Evolutionary conservation across 2,797 vertebrate genomes (phyloP).

Genomic region (Onychomys leucogaster): DNA sequence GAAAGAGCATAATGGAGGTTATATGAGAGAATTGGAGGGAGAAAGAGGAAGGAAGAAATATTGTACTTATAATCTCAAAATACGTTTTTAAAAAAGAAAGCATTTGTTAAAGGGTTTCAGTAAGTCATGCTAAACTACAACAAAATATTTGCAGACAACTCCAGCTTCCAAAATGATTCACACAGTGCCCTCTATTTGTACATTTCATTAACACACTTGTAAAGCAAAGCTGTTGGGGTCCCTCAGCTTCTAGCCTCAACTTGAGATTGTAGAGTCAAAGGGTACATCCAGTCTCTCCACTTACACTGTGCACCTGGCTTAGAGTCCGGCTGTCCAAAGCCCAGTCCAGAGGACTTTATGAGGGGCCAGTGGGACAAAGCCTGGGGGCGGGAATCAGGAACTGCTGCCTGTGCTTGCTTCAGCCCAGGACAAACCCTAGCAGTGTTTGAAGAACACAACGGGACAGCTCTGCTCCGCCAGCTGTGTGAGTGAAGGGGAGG

Average conservation of each 20-base stretch:
- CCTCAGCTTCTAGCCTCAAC: not conserved
- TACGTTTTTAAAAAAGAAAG: not conserved
- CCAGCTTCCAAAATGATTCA: not conserved
- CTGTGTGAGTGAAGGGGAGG: not conserved
- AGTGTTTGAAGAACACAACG: not conserved
- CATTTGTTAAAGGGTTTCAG: not conserved
- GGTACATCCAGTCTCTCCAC: not conserved
- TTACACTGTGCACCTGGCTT: not conserved
- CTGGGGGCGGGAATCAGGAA: accelerated
- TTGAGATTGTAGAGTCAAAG: not conserved
- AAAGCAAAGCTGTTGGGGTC: not conserved
- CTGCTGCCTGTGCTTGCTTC: too few species aligned
- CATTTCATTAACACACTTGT: not conserved
- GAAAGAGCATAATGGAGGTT: not conserved
- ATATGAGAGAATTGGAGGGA: not conserved
- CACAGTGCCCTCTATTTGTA: not conserved
- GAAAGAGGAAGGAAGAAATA: not conserved
- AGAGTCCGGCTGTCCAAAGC: not conserved
- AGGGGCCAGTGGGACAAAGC: not conserved
- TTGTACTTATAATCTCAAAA: not conserved
- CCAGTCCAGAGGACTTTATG: not conserved
- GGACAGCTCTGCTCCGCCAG: not conserved
- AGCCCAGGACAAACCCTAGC: not conserved
- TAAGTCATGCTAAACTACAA: slow-evolving; percentile 29
- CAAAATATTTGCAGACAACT: not conserved